These are phyloP conservation scores for Alaudala cheleensis DNA, from an alignment of 2,113 vertebrate species.

Conservation along the genomic window DNA sequence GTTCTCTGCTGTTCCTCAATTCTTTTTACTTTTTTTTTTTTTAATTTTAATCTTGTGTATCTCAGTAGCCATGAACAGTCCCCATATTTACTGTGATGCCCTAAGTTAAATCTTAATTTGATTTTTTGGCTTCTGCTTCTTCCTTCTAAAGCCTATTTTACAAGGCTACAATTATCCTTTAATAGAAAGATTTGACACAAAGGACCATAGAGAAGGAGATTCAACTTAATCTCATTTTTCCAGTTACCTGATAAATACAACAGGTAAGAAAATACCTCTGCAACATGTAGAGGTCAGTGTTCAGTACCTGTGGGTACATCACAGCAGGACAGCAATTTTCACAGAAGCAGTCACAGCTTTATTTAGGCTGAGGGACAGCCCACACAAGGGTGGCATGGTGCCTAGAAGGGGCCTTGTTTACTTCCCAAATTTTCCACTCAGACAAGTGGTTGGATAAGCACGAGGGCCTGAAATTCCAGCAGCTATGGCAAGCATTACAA, in stretches of 20 bases:
- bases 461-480: background rate
- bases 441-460: background rate
- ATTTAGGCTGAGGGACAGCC: background rate
- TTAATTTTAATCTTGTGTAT: background rate
- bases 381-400: background rate
- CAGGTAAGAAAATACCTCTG: background rate
- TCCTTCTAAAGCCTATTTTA: background rate
- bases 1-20: background rate
- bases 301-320: accelerated
- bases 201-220: background rate
- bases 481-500: background rate
- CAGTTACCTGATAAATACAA: background rate
- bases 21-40: background rate
- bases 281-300: accelerated
- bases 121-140: background rate
- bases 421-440: background rate
- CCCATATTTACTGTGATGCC: background rate
- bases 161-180: background rate
- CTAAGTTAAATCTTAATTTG: background rate
- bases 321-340: background rate
- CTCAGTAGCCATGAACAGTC: background rate
- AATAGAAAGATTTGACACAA: background rate
- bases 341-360: background rate
- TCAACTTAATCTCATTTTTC: background rate
- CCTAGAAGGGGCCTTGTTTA: background rate